Evolutionary conservation across 2,888 invertebrate species (phyloP).

Genomic region (Eupithecia insigniata): DNA sequence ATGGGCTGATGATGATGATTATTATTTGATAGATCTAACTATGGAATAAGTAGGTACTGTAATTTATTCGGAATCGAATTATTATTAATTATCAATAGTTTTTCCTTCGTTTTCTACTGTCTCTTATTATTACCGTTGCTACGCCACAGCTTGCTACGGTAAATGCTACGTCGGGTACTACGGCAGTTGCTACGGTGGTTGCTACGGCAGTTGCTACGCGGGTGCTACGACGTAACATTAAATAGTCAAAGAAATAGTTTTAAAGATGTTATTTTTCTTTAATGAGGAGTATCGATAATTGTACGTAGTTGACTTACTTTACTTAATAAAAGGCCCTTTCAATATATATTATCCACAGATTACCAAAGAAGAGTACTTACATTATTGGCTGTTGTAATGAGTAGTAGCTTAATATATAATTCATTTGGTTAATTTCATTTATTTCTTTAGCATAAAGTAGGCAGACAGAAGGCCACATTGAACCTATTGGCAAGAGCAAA

Average conservation of each 20-base stretch:
- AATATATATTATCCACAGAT: background rate
- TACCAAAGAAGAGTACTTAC: background rate
- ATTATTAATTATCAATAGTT: background rate
- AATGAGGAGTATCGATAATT: background rate
- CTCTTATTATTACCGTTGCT: background rate
- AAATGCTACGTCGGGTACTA: background rate
- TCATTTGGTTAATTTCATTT: background rate
- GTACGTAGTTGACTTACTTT: background rate
- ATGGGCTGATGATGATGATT: too few species aligned
- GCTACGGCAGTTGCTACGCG: background rate
- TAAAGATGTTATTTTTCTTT: background rate
- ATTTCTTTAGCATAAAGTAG: background rate
- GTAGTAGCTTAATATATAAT: background rate
- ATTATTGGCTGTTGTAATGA: background rate
- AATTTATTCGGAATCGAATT: background rate
- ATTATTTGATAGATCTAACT: too few species aligned
- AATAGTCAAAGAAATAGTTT: background rate
- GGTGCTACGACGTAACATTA: background rate
- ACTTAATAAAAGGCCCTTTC: background rate
- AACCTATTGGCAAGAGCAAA: background rate
- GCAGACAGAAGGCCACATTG: background rate
- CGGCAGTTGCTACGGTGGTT: background rate
- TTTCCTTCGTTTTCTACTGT: background rate
- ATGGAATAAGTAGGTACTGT: background rate
- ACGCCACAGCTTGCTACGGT: background rate